Percentiles rank a stretch among this genome's conserved stretches.
Evolutionary conservation across 2,888 invertebrate genomes (phyloP).

Genomic region (Ecliptopera silaceata): DNA sequence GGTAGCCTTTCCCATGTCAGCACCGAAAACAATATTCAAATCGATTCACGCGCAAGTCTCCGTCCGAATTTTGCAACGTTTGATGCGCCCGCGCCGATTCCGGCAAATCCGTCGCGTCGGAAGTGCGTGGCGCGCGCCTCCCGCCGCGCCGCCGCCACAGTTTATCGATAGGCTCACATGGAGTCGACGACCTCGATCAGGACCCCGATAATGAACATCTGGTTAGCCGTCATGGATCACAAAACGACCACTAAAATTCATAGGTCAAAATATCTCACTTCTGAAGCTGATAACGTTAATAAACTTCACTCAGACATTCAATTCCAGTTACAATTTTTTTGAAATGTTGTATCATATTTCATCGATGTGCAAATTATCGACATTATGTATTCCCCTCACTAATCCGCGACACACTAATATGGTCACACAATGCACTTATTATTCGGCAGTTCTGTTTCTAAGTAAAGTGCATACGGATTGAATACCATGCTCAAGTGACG

Average conservation of each 20-base stretch:
- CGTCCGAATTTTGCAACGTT: conserved; percentile 81
- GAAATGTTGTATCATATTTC: conserved; percentile 32
- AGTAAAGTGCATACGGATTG: conserved; percentile 78
- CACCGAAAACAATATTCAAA: conserved; percentile 79
- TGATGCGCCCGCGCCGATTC: conserved; percentile 82
- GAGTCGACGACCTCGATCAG: conserved; percentile 77
- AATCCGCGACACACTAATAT: conserved; percentile 74
- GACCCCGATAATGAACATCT: conserved; percentile 66
- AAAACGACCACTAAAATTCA: conserved; percentile 27
- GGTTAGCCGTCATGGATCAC: conserved; percentile 64
- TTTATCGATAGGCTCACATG: conserved; percentile 73
- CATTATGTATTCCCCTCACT: conserved; percentile 78
- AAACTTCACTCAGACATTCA: not conserved
- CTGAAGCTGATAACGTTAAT: not conserved
- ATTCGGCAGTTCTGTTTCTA: conserved; percentile 80
- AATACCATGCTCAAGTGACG: conserved; percentile 66
- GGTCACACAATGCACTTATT: conserved; percentile 81
- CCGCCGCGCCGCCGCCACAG: conserved; percentile 61
- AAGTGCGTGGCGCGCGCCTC: conserved; percentile 77
- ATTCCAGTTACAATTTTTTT: conserved; percentile 18
- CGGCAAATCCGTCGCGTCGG: conserved; percentile 83
- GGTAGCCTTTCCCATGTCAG: conserved; percentile 72
- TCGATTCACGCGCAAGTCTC: conserved; percentile 78
- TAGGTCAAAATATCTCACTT: not conserved
- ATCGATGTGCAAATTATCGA: conserved; percentile 65